Evolutionary conservation across 2,888 invertebrate species (phyloP), one percentile per base, ranked within the genome.

Genomic region (Mellilla xanthometata): DNA sequence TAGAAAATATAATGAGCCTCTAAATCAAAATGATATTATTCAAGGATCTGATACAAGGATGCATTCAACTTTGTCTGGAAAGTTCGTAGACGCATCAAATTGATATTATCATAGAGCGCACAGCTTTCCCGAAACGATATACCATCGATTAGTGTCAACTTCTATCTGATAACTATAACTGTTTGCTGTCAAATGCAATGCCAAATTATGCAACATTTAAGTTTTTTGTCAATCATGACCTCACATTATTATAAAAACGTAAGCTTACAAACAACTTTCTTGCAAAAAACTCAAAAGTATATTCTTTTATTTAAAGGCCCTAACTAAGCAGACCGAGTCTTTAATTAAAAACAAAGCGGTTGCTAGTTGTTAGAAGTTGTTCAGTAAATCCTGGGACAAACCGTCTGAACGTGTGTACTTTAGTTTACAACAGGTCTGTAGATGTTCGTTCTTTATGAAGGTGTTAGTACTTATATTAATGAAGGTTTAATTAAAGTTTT

Each of bases 331-430:
- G 58, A 56, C 59, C 46, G 46, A 49, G 59, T 54, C 43, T 48
- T 57, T 69, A 61, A 64, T 70, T 67, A 67, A 61, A 62, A 61
- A 49, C 31, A 41, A 53, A 52, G 42, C 48, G 49, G 54, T 60
- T 61, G 61, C 64, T 56, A 50, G 55, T 60, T 61, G 61, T 65
- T 56, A 43, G 40, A 33, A 56, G 54, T 63, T 67, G 54, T 57
- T 50, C 47, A 39, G 40, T 54, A 53, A 55, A 56, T 61, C 59
- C 42, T 46, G 55, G 30, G 9, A 36, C 55, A 59, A 56, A 62
- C 58, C 54, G 43, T 46, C 57, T 45, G 31, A 12, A 19, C 34
- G 34, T 53, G 28, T 33, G 40, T 54, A 39, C 29, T 45, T 43
- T 49, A 28, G 29, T 39, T 34, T 29, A 39, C 34, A 39, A 11